Base-by-base conservation (phyloP, 2,888 invertebrate genomes). In the Eudemis profundana region DNA sequence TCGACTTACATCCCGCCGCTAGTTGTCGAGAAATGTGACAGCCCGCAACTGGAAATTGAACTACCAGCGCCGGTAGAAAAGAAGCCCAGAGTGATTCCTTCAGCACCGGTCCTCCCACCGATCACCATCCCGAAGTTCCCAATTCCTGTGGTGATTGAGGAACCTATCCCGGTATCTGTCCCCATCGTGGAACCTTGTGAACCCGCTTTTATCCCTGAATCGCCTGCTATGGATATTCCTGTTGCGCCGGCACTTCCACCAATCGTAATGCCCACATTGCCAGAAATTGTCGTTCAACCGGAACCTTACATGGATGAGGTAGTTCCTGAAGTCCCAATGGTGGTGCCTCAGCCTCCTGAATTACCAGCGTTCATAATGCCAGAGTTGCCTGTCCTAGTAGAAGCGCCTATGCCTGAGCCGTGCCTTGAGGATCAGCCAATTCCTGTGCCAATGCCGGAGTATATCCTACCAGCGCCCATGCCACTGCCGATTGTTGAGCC, bases 261-360 rank as follows among this genome's bases (percentile, higher is more conserved):
- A 44, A n/a, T 40, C 10, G 19, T 38, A 4, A 23, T 50, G n/a
- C 40, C 38, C 1, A 15, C 4, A 49, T 27, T 49, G 1, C 15
- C 53, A 10, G 23, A 12, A 12, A 7, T 51, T 23, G n/a, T n/a
- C n/a, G 19, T 21, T 2, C 36, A 51, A 21, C 27, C 54, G 10
- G 42, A 54, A 29, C 54, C 54, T 42, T 42, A 27, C 15, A 27
- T 54, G 27, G 27, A 54, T 7, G 54, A 54, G 23, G 21, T 19
- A 44, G 44, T 42, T 29, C 29, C 19, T 7, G 42, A 36, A 12
- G 15, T 33, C 4, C 69, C 67, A 51, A 36, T 68, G 17, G 50
- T 56, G 3, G 66, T 72, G 50, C 72, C 71, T 8, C 66, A 68
- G 56, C 64, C 72, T 3, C 73, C 73, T 29, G 21, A 59, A 21